Conservation (phyloP, 2,888 invertebrate species). For the Antitype chi region DNA sequence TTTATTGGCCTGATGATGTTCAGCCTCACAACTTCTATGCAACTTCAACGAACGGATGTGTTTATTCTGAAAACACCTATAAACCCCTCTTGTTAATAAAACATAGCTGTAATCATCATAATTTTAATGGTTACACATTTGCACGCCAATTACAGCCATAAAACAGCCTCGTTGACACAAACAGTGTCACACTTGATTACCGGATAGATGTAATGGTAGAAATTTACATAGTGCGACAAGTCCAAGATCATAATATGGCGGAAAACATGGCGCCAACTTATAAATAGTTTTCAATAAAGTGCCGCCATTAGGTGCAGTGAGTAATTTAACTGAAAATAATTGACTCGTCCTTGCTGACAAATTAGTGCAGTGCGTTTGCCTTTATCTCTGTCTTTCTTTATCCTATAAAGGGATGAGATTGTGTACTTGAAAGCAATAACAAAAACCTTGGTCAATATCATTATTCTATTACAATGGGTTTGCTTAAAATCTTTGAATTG, state of each 20-base stretch:
- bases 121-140: slow-evolving; percentile 24
- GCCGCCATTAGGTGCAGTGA: slow-evolving; percentile 61
- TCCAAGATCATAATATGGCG: slow-evolving; percentile 65
- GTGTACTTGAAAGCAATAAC: background rate
- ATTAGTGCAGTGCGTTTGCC: slow-evolving; percentile 47
- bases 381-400: slow-evolving; percentile 42
- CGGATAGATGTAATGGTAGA: slow-evolving; percentile 43
- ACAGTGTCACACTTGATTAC: slow-evolving; percentile 50
- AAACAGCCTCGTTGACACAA: slow-evolving; percentile 28
- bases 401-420: slow-evolving; percentile 7
- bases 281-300: slow-evolving; percentile 67
- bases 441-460: background rate
- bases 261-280: slow-evolving; percentile 67
- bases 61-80: background rate
- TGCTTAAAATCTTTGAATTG: slow-evolving; percentile 6
- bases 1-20: background rate
- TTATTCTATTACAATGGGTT: slow-evolving; percentile 3
- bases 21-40: background rate
- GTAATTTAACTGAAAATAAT: slow-evolving; percentile 68
- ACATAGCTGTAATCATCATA: slow-evolving; percentile 23
- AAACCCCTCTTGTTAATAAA: slow-evolving; percentile 10
- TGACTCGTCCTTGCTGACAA: slow-evolving; percentile 66
- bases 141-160: slow-evolving; percentile 23
- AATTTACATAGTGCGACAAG: slow-evolving; percentile 57
- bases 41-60: slow-evolving; percentile 2